Conservation (phyloP, 2,888 invertebrate species). For the Hanleya hanleyi region DNA sequence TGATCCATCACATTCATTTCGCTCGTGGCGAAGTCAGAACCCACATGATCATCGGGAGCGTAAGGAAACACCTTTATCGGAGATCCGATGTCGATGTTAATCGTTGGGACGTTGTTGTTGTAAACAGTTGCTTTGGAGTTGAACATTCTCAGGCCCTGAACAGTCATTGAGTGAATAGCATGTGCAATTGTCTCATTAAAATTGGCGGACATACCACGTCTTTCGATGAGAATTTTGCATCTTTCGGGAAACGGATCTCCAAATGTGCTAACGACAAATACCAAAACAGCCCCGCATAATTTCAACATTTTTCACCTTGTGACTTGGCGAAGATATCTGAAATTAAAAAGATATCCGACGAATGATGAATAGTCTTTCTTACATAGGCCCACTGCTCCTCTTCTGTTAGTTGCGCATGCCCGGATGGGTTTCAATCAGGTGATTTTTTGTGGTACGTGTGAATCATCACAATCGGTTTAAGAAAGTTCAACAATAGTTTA, state of each 20-base stretch:
- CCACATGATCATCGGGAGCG: conserved; percentile 44
- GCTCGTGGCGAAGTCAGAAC: conserved; percentile 43
- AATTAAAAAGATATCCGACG: too few relatives aligned
- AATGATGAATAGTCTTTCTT: too few relatives aligned
- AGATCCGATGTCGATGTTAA: conserved; percentile 50
- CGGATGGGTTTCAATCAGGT: too few relatives aligned
- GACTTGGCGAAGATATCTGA: too few relatives aligned
- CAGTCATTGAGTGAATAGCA: conserved; percentile 47
- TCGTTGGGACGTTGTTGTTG: conserved; percentile 54
- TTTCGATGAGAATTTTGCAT: neutral
- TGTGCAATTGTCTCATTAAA: conserved; percentile 60
- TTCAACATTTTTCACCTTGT: too few relatives aligned
- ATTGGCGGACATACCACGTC: conserved; percentile 34
- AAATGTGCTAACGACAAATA: too few relatives aligned
- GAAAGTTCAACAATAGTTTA: too few relatives aligned
- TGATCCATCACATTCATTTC: conserved; percentile 55
- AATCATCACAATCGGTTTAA: too few relatives aligned
- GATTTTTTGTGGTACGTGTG: too few relatives aligned
- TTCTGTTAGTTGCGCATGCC: too few relatives aligned
- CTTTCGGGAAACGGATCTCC: neutral
- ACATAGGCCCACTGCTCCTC: too few relatives aligned
- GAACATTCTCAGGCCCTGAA: conserved; percentile 46
- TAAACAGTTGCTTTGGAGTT: conserved; percentile 42
- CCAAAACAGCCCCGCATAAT: too few relatives aligned
- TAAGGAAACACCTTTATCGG: conserved; percentile 43